Conservation (phyloP, 2,113 vertebrate genomes). For the Lamprologus tigripictilis region DNA sequence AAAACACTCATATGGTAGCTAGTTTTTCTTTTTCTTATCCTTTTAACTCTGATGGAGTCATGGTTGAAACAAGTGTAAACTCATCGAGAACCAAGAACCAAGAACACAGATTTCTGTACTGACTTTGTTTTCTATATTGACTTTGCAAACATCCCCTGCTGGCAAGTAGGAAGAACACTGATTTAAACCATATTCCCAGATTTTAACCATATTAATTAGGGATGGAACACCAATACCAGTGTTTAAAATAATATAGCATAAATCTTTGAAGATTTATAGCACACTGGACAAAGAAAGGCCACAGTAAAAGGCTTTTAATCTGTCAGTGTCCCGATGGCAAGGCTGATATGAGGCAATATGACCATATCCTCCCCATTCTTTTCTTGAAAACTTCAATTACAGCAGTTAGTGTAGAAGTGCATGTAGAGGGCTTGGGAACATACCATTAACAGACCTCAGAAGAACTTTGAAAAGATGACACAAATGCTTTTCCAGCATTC, state of each 20-base stretch:
- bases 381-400: slow-evolving; percentile 8
- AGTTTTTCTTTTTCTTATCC: not conserved
- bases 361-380: slow-evolving; percentile 35
- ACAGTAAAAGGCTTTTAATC: not conserved
- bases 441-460: slow-evolving; percentile 37
- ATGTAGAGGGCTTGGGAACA: slow-evolving; percentile 47
- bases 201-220: not conserved
- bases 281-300: not conserved
- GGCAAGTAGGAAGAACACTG: not conserved
- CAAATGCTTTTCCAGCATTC: slow-evolving; percentile 51
- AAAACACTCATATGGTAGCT: not conserved
- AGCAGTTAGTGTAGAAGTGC: slow-evolving; percentile 49
- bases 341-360: not conserved
- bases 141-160: not conserved
- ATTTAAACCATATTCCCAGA: not conserved
- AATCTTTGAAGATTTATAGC: not conserved
- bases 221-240: not conserved
- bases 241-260: not conserved
- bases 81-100: not conserved
- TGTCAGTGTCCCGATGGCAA: not conserved
- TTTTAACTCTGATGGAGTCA: not conserved
- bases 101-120: not conserved
- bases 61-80: not conserved
- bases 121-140: not conserved
- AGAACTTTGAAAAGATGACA: slow-evolving; percentile 37